Conservation (phyloP, 2,113 vertebrate genomes). For the Bubo blakistoni region DNA sequence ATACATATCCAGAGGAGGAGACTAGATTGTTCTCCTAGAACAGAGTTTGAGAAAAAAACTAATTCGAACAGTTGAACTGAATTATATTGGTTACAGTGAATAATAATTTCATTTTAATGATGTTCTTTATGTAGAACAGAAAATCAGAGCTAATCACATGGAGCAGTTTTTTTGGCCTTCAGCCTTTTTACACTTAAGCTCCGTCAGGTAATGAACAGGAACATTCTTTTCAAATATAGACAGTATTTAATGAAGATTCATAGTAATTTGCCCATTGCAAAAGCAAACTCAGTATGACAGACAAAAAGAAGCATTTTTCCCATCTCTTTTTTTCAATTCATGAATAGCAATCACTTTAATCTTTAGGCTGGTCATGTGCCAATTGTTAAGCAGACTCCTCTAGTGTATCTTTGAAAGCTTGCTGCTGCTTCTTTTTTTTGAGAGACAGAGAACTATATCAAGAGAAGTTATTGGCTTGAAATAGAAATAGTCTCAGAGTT, state of each 20-base stretch:
- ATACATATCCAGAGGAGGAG: not conserved
- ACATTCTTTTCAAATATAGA: constrained; percentile 9
- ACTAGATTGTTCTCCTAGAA: not conserved
- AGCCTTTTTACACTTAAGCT: constrained; percentile 12
- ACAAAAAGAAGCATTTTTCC: not conserved
- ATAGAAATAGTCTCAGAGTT: not conserved
- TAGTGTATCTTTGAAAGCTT: not conserved
- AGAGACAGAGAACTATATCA: not conserved
- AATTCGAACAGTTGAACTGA: not conserved
- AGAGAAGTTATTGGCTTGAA: not conserved
- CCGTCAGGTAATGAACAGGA: constrained; percentile 45
- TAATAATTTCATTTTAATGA: constrained; percentile 50
- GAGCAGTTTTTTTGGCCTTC: constrained; percentile 36
- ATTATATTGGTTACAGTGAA: constrained; percentile 26
- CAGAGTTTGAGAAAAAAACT: not conserved
- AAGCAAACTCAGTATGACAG: not conserved
- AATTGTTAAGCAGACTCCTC: not conserved
- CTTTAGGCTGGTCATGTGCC: not conserved
- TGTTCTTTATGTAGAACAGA: constrained; percentile 7
- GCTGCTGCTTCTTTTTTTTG: not conserved
- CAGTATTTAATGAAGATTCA: constrained; percentile 6
- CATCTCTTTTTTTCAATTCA: not conserved
- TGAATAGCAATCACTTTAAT: not conserved
- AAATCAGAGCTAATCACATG: constrained; percentile 14
- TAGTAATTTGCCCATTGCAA: constrained; percentile 19